Percentiles rank a stretch among this genome's conserved stretches.
phyloP scores from a whole-genome alignment of 2,888 invertebrate genomes.

The Troides aeacus region DNA sequence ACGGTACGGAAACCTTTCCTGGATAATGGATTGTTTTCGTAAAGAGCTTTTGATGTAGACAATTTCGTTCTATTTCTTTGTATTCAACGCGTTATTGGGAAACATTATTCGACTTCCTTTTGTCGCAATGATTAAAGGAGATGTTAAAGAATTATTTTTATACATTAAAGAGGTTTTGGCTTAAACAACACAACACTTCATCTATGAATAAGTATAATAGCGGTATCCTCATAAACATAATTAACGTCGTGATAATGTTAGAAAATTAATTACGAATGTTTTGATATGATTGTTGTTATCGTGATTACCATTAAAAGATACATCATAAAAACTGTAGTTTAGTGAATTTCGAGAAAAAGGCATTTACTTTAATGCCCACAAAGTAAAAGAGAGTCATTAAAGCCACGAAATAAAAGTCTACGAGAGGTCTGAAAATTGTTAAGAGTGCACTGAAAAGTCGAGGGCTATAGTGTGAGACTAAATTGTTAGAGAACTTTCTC shows the following conservation, averaged over 20 bases:
- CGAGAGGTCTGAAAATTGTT: neutral
- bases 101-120: neutral
- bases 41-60: slow-evolving; percentile 8
- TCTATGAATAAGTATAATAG: neutral
- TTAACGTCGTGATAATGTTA: too few relatives aligned
- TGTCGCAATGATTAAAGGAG: neutral
- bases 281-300: too few relatives aligned
- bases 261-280: too few relatives aligned
- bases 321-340: too few relatives aligned
- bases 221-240: too few relatives aligned
- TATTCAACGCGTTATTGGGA: neutral
- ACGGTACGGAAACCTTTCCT: slow-evolving; percentile 8
- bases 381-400: slow-evolving; percentile 10
- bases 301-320: too few relatives aligned
- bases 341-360: neutral
- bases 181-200: neutral
- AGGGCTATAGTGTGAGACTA: too few relatives aligned
- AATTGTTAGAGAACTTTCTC: too few relatives aligned
- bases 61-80: neutral
- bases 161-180: neutral
- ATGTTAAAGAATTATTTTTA: neutral
- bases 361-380: neutral
- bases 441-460: neutral
- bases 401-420: neutral
- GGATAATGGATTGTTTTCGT: slow-evolving; percentile 19